These are phyloP conservation scores for Diadema setosum DNA, from an alignment of 35 echinoderm and acorn worm genomes.

Conservation along the genomic window DNA sequence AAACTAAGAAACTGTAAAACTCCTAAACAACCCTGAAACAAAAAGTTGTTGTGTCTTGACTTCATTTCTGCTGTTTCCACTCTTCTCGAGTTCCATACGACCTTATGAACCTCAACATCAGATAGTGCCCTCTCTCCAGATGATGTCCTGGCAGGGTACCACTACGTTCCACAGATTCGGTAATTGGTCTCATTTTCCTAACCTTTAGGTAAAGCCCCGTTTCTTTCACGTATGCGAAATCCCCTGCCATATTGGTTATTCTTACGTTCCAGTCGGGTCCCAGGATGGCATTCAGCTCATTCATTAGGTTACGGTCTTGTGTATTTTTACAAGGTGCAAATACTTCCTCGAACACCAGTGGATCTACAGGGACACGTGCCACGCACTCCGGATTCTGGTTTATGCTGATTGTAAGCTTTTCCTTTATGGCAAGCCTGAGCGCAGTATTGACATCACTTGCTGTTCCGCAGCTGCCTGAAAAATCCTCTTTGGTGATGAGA, in stretches of 20 bases:
- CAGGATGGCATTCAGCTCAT: neutral
- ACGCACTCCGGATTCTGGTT: neutral
- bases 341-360: conserved; percentile 4
- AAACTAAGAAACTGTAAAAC: neutral
- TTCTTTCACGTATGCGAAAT: neutral
- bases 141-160: neutral
- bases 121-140: neutral
- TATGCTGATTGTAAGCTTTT: no score
- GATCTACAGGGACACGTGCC: neutral
- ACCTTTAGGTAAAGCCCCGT: neutral
- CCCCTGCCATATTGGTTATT: neutral
- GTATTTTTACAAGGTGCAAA: neutral
- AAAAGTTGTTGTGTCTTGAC: neutral
- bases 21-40: neutral
- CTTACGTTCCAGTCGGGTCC: neutral
- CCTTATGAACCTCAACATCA: neutral
- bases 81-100: neutral
- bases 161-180: neutral
- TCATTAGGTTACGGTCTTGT: neutral
- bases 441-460: no score
- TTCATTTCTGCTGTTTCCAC: neutral
- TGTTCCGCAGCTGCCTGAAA: no score
- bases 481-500: no score
- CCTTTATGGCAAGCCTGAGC: no score
- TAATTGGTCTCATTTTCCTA: neutral